Base-by-base conservation (phyloP, 2,888 invertebrate species). In the Pachymerium ferrugineum region DNA sequence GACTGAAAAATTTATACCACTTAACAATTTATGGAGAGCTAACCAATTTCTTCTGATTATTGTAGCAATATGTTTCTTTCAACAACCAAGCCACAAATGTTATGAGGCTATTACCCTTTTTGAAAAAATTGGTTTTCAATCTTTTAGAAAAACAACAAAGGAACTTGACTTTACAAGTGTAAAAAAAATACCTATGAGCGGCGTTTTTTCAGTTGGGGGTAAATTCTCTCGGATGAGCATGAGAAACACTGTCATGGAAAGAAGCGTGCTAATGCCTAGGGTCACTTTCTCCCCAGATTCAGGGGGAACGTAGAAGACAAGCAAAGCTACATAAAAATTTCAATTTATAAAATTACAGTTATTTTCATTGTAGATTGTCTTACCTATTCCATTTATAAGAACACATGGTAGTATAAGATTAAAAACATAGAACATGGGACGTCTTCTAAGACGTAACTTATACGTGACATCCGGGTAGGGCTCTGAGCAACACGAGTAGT, bases 271-370 rank as follows among this genome's bases (percentile, higher is more conserved):
- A 80, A 93, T 93, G 28, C 92, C 92, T 28, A 93, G 85, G 0
- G 92, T 93, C 76, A 93, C 93, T 83, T 93, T 93, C 82, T 93
- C 93, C 0, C 93, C 93, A 3, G 91, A 91, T 81, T 92, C 93
- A 62, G 91, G 91, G 29, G 93, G 93, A 79, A 93, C 92, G 86
- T 92, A 93, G 85, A 93, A 93, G 74, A 92, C 92, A 78, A 93
- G 85, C 70, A 93, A 85, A 70, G 92, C 92, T 89, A 84, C 74
- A 82, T 82, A 78, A 72, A 78, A 42, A 72, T 19, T 33, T n/a
- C 12, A 35, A 14, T 10, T 10, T 10, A 35, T 35, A 10, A 10
- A 35, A 35, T 10, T 10, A 35, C 12, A 14, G 8, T 14, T 35
- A 35, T 35, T 14, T 10, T 10, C 8, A 35, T 8, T 35, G 35